These are phyloP conservation scores for Sebastes nivosus DNA, from an alignment of 2,797 vertebrate genomes.

Conservation along the genomic window DNA sequence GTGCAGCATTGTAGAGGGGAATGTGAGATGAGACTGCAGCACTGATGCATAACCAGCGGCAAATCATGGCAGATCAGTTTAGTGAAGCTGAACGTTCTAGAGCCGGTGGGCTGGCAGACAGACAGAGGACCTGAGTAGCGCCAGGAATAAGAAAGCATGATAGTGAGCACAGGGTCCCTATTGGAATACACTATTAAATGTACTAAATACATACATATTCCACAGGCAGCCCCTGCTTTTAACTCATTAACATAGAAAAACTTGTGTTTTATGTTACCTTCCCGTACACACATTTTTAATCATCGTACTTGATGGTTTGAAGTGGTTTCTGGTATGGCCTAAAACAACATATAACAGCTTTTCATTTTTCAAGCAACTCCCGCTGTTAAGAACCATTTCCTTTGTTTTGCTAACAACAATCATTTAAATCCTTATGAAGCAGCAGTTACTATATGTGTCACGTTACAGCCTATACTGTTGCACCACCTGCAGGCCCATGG, in stretches of 20 bases:
- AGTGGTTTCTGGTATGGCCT: constrained; percentile 1
- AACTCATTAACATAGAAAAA: neutral
- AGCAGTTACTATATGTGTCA: constrained; percentile 26
- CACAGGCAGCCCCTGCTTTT: neutral
- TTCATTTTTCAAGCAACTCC: constrained; percentile 15
- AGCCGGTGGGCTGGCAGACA: constrained; percentile 74
- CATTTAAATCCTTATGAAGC: constrained; percentile 58
- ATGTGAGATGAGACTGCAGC: constrained; percentile 81
- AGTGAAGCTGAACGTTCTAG: constrained; percentile 79
- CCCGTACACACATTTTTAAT: neutral
- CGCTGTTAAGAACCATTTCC: constrained; percentile 36
- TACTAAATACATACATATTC: constrained; percentile 28
- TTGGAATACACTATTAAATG: constrained; percentile 23
- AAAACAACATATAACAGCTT: neutral
- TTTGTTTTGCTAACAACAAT: constrained; percentile 62
- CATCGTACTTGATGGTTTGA: neutral
- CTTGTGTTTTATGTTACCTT: neutral
- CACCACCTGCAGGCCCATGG: constrained; percentile 81
- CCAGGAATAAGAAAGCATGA: constrained; percentile 60
- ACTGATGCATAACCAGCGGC: constrained; percentile 82
- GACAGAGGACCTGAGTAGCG: constrained; percentile 58
- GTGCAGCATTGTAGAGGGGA: constrained; percentile 76
- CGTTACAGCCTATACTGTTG: constrained; percentile 72
- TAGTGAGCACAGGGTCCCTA: constrained; percentile 31
- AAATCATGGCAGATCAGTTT: constrained; percentile 85